Base-by-base conservation (phyloP, 1,140 invertebrate genomes). In the Muscidifurax raptorellus region DNA sequence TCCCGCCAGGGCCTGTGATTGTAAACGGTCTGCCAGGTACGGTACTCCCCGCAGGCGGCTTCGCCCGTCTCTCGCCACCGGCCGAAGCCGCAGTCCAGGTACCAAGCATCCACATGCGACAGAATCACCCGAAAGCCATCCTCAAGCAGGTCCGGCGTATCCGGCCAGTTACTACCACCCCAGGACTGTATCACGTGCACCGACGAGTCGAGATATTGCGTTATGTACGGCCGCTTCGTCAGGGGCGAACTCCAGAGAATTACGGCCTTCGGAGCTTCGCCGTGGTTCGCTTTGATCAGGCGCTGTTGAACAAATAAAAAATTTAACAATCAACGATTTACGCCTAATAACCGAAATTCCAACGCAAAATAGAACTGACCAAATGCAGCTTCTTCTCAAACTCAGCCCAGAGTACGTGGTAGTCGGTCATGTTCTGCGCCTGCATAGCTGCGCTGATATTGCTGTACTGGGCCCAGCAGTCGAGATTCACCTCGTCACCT, bases 61-160 rank as follows among this genome's bases (percentile, higher is more conserved):
- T 95, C 95, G 0, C 93, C 95, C 3, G 91, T 92, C 86, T 96
- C 96, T 10, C 96, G 92, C 96, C 96, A 97, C 67, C 94, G 95
- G 1, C 96, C 96, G 89, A 96, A 97, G 0, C 96, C 96, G 87
- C 97, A 97, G 88, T 97, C 96, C 79, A 98, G 93, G 91, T 97
- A 97, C 96, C 96, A 97, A 1, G 96, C 96, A 89, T 97, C 96
- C 40, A 97, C 96, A 89, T 97, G 96, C 0, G 96, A 97, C 47
- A 97, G 91, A 40, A 97, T 96, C n/a, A 97, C 94, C 27, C 96
- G 94, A 90, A 96, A 97, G 0, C 96, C 96, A 79, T 95, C 95
- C 80, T 95, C 94, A 7, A 97, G 89, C 0, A 97, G 92, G 76
- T 96, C 96, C 0, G 94, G 93, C 6, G 96, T 97, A 87, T 97